Conservation (phyloP, 2,888 invertebrate genomes). For the Dicyrtomina minuta region DNA sequence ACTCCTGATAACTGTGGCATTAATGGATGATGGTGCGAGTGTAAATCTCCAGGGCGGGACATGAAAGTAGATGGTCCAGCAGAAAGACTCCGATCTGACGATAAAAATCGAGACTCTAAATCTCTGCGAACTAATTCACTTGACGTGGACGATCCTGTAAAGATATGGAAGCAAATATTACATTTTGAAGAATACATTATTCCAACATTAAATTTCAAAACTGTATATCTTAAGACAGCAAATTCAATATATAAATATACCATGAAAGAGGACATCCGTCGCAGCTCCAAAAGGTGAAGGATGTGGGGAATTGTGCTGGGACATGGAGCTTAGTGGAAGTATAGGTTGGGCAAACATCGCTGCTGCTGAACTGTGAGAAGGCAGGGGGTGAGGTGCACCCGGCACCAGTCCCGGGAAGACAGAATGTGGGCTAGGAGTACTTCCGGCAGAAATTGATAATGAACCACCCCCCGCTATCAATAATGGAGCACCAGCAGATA, state of each 20-base stretch:
- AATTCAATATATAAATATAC: constrained; percentile 23
- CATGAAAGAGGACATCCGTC: constrained; percentile 46
- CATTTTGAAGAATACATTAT: too few relatives aligned
- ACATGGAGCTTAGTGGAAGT: constrained; percentile 50
- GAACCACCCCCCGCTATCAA: constrained; percentile 27
- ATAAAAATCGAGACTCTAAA: constrained; percentile 85
- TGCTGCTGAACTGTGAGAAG: constrained; percentile 29
- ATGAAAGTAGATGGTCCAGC: constrained; percentile 57
- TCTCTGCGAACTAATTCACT: constrained; percentile 80
- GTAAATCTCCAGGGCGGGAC: constrained; percentile 73
- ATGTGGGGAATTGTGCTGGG: constrained; percentile 46
- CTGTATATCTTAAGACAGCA: background rate
- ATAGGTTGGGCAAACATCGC: constrained; percentile 53
- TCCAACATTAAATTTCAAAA: too few relatives aligned
- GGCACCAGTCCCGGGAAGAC: constrained; percentile 35
- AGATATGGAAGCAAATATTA: too few relatives aligned
- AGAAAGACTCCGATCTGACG: constrained; percentile 62
- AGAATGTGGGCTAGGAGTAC: constrained; percentile 32
- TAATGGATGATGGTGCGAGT: constrained; percentile 90
- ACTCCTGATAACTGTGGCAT: constrained; percentile 74
- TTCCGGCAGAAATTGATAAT: constrained; percentile 13
- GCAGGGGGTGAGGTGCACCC: constrained; percentile 24
- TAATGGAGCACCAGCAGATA: constrained; percentile 33
- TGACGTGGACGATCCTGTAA: constrained; percentile 38
- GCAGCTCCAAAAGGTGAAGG: constrained; percentile 48